Evolutionary conservation across 1,140 invertebrate species (phyloP), one percentile per base, ranked within the genome.

Genomic region (Phortica variegata): DNA sequence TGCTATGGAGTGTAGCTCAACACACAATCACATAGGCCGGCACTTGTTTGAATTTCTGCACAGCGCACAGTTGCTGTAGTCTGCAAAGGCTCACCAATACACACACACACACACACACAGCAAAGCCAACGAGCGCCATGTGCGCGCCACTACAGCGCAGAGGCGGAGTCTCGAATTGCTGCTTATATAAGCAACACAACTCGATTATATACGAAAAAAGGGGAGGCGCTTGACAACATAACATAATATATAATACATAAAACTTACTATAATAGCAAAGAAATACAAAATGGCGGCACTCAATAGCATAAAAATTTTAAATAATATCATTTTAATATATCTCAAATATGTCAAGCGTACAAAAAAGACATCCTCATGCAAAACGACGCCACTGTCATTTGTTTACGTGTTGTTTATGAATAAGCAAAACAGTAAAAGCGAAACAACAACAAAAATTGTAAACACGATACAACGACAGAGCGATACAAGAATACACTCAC

Each of bases 341-440:
- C n/a, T n/a, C n/a, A n/a, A n/a, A n/a, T n/a, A n/a, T n/a, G n/a
- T n/a, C n/a, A n/a, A n/a, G n/a, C 38, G 57, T 31, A 8, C 17
- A 9, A 2, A 20, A 9, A 1, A 17, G 9, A 40, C 2, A 40
- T 32, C 49, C 63, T 60, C 34, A n/a, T 17, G 19, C 8, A 3
- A 37, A 48, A 15, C 36, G 54, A 54, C 70, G 53, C 58, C 70
- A 44, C 70, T 73, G 70, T 39, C 15, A 40, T 55, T 73, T 73
- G 70, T 73, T 73, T 73, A 73, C 70, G 39, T 54, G 40, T 58
- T 73, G 62, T 73, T 73, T 73, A 65, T 54, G 37, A 26, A 50
- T 54, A 58, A 47, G 39, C 56, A 51, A 51, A 47, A 63, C 57
- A 59, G 51, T 47, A 63, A 44, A 52, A 57, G 49, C 57, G 43